Conservation (phyloP, 2,797 vertebrate species). For the Cryptoblepharus egeriae region DNA sequence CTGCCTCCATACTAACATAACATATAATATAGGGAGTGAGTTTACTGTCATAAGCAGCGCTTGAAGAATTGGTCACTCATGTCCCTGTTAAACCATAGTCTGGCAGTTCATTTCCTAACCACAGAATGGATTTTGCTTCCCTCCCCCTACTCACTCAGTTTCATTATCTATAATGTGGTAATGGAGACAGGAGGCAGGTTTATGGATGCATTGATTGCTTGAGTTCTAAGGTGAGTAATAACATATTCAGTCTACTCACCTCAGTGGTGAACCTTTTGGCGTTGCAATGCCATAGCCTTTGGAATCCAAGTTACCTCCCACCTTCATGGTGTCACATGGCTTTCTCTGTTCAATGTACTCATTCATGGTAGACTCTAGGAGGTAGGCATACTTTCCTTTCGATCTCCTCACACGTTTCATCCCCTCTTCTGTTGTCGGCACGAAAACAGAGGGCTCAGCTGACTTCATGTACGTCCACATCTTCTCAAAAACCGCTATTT, state of each 20-base stretch:
- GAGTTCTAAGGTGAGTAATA: constrained; percentile 54
- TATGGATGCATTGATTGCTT: constrained; percentile 61
- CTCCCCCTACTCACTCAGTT: constrained; percentile 49
- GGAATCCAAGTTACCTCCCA: constrained; percentile 99
- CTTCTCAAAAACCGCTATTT: constrained; percentile 99
- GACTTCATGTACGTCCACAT: constrained; percentile 99
- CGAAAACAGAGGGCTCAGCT: constrained; percentile 97
- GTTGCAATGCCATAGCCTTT: constrained; percentile 99
- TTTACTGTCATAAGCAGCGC: constrained; percentile 67
- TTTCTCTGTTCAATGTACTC: constrained; percentile 99
- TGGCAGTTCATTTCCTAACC: constrained; percentile 31
- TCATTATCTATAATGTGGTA: constrained; percentile 40
- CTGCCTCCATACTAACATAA: constrained; percentile 59
- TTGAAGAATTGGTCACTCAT: constrained; percentile 58
- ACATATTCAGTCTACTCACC: constrained; percentile 84
- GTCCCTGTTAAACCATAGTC: constrained; percentile 26
- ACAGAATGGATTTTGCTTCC: neutral
- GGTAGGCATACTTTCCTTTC: constrained; percentile 98
- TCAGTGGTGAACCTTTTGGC: constrained; percentile 95
- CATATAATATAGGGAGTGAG: constrained; percentile 55
- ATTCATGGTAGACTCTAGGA: constrained; percentile 99
- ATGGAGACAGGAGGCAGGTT: constrained; percentile 57
- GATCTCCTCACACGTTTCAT: constrained; percentile 97
- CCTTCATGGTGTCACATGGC: constrained; percentile 99
- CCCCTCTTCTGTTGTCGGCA: constrained; percentile 97